phyloP scores from a whole-genome alignment of 2,888 invertebrate species.

The Lasioglossum leucozonium region DNA sequence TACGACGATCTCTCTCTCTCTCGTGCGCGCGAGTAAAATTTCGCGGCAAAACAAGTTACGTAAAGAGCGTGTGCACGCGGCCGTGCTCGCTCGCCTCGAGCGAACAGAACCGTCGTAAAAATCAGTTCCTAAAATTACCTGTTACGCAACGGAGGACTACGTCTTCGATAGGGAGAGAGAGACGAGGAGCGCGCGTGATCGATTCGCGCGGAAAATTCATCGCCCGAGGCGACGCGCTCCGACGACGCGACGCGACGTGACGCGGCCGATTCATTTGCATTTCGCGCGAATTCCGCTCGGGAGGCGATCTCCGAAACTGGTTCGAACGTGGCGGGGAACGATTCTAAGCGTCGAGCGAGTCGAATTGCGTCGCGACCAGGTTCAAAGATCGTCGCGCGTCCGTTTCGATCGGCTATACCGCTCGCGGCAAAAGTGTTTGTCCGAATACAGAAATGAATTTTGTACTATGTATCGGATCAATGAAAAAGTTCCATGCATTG shows the following conservation, averaged over 20 bases:
- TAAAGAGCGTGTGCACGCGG: slow-evolving; percentile 30
- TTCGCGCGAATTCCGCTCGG: background rate
- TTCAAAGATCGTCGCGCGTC: slow-evolving; percentile 50
- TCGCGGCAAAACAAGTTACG: slow-evolving; percentile 56
- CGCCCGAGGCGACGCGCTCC: background rate
- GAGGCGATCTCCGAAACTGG: background rate
- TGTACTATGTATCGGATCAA: background rate
- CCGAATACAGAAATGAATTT: background rate
- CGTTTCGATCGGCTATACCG: slow-evolving; percentile 48
- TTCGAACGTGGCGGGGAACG: background rate
- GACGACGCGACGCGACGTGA: background rate
- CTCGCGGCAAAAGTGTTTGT: slow-evolving; percentile 5
- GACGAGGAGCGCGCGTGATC: slow-evolving; percentile 4
- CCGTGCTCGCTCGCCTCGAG: slow-evolving; percentile 8
- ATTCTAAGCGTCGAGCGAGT: background rate
- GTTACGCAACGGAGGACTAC: slow-evolving; percentile 48
- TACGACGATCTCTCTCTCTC: background rate
- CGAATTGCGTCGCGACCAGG: slow-evolving; percentile 27
- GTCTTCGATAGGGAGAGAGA: slow-evolving; percentile 26
- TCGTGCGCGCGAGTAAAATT: slow-evolving; percentile 43
- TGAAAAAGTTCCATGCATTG: too few relatives aligned
- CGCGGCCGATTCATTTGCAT: slow-evolving; percentile 17
- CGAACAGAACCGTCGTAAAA: slow-evolving; percentile 37
- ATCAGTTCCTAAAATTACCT: slow-evolving; percentile 56
- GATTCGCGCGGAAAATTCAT: slow-evolving; percentile 32